Base-by-base conservation (phyloP, 2,888 invertebrate species). In the Cheilosia scutellata region DNA sequence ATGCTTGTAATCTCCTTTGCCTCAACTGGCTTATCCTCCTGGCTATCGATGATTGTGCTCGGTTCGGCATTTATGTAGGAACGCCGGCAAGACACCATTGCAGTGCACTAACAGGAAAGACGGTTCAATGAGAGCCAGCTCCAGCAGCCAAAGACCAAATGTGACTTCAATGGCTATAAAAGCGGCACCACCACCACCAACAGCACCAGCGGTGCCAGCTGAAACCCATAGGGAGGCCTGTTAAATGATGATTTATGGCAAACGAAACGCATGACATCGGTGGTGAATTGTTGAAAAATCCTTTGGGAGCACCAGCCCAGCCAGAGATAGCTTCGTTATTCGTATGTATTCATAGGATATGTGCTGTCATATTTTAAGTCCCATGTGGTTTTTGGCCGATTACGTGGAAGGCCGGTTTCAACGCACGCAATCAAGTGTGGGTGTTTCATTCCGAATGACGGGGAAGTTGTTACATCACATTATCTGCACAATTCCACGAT, bases 241-340 rank as follows among this genome's bases (percentile, higher is more conserved):
- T 66, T 75, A 79, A 79, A 84, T 53, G 65, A 84, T 84, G 84
- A 84, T 84, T 79, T 84, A 84, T 84, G 58, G 79, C 58, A 75
- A 70, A 71, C 75, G 65, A 79, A 84, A 84, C 79, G 75, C 79
- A 71, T 75, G 78, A 72, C 75, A 75, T 37, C 60, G 75, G 65
- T 75, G 75, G 79, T 79, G 74, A 58, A 70, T 62, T 74, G 70
- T 55, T 75, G 60, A 66, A 66, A 74, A 66, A 75, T 71, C 71
- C 75, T 63, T 57, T 57, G 53, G 80, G 66, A 66, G 20, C 60
- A 37, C 37, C 37, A 37, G 37, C 37, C 9, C 72, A 72, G 72
- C 40, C 37, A 37, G 37, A 65, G 63, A 63, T 78, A 58, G 57
- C 65, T 72, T 20, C 33, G 62, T 58, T 68, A 55, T 60, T 29